phyloP scores from a whole-genome alignment of 2,888 invertebrate genomes.

The Caradrina clavipalpis region DNA sequence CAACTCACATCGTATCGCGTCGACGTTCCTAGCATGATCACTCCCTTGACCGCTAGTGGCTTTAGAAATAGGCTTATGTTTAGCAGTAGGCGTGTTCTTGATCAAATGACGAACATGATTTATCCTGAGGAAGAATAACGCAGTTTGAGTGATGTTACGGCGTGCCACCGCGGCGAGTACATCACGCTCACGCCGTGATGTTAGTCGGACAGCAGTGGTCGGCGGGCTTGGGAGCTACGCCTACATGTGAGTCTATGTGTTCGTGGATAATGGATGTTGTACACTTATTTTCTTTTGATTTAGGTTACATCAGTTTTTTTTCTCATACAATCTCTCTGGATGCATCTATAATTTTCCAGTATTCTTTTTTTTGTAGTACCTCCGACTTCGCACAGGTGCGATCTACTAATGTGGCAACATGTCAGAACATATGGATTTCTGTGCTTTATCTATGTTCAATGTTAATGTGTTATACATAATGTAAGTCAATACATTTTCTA shows the following conservation, averaged over 20 bases:
- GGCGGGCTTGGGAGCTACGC: not conserved
- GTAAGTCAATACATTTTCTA: too few species aligned
- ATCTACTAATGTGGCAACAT: too few species aligned
- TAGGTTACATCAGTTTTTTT: slow-evolving; percentile 3
- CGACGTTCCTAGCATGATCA: not conserved
- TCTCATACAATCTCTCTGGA: not conserved
- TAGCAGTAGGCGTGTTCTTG: slow-evolving; percentile 4
- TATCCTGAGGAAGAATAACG: slow-evolving; percentile 8
- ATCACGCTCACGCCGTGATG: slow-evolving; percentile 22
- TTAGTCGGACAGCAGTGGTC: not conserved
- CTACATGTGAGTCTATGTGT: slow-evolving; percentile 13
- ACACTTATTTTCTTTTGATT: slow-evolving; percentile 9
- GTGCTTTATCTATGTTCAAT: too few species aligned
- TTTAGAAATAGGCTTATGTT: slow-evolving; percentile 11
- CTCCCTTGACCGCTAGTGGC: not conserved
- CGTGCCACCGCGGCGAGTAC: slow-evolving; percentile 1
- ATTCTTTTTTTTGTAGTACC: too few species aligned
- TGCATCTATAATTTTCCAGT: too few species aligned
- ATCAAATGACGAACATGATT: not conserved
- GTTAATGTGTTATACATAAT: too few species aligned
- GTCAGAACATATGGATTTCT: too few species aligned
- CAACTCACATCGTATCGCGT: not conserved
- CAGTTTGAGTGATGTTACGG: not conserved
- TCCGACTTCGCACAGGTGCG: too few species aligned
- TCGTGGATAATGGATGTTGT: slow-evolving; percentile 18